Evolutionary conservation across 2,888 invertebrate species (phyloP), one percentile per base, ranked within the genome.

Genomic region (Ligdia adustata): DNA sequence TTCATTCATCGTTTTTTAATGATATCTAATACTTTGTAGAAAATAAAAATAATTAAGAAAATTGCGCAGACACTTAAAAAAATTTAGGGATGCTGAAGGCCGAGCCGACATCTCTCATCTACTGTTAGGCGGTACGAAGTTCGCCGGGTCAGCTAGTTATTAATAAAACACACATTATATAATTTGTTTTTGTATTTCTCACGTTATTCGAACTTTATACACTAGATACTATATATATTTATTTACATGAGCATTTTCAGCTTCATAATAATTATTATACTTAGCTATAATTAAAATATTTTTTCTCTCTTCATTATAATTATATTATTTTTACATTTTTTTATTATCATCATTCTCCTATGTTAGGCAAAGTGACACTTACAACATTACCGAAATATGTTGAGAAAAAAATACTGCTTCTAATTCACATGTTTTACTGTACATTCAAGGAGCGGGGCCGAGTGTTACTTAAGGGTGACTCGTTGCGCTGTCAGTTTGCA

Each of bases 231-330:
- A 83, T 75, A 74, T n/a, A n/a, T 60, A 44, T 48, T 52, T 88
- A 89, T 90, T 81, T 90, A 89, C 89, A 90, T 86, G 88, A 89
- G 89, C 89, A 88, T 87, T 85, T 76, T 82, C 70, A 57, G 82
- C 87, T 87, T 86, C 81, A 78, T 79, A 87, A 85, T 87, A n/a
- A n/a, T n/a, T n/a, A 81, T 75, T 80, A 80, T 7, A 4, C 3
- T 22, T 22, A n/a, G n/a, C 82, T 83, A 87, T 83, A 81, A 75
- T 82, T 86, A 87, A 88, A 89, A 88, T 87, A 87, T 70, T 74
- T 80, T 84, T 87, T 86, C 83, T 87, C 81, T 83, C 78, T 75
- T 81, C 51, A 5, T 79, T n/a, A n/a, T n/a, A n/a, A n/a, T 71
- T 84, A 85, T 82, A 85, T 79, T 83, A 82, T 84, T 80, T 87